Conservation (phyloP, 2,888 invertebrate species). For the Drosophila emarginata region DNA sequence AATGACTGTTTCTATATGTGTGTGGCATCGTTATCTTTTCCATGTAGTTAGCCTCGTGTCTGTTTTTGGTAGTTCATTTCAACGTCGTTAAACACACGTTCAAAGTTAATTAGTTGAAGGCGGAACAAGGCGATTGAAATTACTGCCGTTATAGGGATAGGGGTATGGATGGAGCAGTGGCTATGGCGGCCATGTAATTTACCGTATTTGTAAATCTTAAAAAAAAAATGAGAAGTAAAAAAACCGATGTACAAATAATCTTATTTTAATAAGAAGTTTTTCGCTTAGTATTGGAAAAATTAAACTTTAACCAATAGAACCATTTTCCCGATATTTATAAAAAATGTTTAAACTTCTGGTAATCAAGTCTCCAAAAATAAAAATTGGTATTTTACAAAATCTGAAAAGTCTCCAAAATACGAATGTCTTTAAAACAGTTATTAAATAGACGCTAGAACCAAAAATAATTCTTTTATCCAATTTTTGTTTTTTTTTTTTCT, state of each 20-base stretch:
- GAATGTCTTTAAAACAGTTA: too few species aligned
- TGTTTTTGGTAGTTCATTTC: slow-evolving; percentile 73
- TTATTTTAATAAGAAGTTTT: not conserved
- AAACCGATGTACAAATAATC: not conserved
- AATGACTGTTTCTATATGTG: slow-evolving; percentile 49
- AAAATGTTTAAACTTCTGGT: too few species aligned
- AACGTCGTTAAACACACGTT: slow-evolving; percentile 72
- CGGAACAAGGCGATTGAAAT: slow-evolving; percentile 1
- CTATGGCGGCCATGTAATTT: not conserved
- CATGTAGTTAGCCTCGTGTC: slow-evolving; percentile 44
- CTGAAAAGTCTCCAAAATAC: too few species aligned
- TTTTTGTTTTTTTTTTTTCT: too few species aligned
- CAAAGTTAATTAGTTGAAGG: slow-evolving; percentile 54
- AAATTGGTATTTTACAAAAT: too few species aligned
- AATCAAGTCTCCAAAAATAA: too few species aligned
- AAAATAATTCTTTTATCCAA: too few species aligned
- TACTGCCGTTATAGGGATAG: not conserved
- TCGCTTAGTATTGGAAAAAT: too few species aligned
- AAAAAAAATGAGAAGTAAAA: too few species aligned
- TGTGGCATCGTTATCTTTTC: slow-evolving; percentile 58
- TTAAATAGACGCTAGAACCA: too few species aligned
- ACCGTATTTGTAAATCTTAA: not conserved
- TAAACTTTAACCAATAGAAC: too few species aligned
- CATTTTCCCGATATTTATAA: too few species aligned
- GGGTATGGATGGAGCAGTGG: not conserved